Conservation (phyloP, 2,797 vertebrate genomes). For the Gobionotothen gibberifrons region DNA sequence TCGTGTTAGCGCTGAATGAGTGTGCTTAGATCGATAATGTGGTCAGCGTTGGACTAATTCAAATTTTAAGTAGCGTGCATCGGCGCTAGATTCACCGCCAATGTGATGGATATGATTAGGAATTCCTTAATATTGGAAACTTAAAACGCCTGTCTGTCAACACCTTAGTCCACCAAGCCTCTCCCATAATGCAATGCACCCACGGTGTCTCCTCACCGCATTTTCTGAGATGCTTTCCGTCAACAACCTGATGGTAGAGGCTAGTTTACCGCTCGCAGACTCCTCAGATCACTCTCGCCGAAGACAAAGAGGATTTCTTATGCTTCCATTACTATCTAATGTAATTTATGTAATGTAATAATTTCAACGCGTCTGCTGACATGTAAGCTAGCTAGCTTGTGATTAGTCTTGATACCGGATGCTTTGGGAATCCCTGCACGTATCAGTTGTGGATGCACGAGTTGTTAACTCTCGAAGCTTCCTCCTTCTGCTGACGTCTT, state of each 20-base stretch:
- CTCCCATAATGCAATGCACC: constrained; percentile 45
- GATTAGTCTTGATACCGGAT: constrained; percentile 74
- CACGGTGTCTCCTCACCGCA: constrained; percentile 47
- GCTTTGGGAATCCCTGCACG: constrained; percentile 68
- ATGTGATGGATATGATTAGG: constrained; percentile 20
- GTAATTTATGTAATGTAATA: constrained; percentile 76
- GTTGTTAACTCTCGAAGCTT: constrained; percentile 50
- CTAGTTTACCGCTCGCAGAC: constrained; percentile 68
- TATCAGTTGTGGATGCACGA: constrained; percentile 45
- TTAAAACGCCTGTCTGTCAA: constrained; percentile 22
- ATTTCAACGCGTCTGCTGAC: constrained; percentile 69
- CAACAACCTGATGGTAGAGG: constrained; percentile 62
- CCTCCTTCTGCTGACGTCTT: constrained; percentile 9
- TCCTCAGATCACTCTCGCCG: constrained; percentile 65
- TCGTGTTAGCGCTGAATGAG: background rate
- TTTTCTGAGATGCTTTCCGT: constrained; percentile 58
- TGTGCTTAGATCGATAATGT: background rate
- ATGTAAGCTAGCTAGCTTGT: constrained; percentile 65
- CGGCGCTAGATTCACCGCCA: constrained; percentile 1
- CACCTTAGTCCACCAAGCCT: constrained; percentile 29
- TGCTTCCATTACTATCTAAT: constrained; percentile 77
- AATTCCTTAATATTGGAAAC: constrained; percentile 20
- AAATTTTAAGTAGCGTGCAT: constrained; percentile 8
- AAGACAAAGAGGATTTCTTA: constrained; percentile 75
- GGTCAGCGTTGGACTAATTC: constrained; percentile 23